These are phyloP conservation scores for Enteromius paludinosus DNA, from an alignment of 2,797 vertebrate species.

Conservation along the genomic window DNA sequence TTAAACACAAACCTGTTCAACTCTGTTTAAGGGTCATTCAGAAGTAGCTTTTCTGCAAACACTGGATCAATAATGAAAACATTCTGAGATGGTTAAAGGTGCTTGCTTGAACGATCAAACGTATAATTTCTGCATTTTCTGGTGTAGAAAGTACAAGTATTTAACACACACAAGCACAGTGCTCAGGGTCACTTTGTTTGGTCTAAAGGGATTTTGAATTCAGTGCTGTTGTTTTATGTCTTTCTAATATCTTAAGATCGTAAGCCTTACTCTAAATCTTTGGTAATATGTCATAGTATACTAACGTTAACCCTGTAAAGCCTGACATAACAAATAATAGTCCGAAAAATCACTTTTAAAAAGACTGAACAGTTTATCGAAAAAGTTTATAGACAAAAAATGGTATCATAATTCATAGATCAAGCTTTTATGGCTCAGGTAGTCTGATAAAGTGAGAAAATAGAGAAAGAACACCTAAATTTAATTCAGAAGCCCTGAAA, in stretches of 20 bases:
- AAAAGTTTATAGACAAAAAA: background rate
- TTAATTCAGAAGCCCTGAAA: background rate
- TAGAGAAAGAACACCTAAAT: background rate
- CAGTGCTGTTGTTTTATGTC: background rate
- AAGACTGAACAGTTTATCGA: background rate
- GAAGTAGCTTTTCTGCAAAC: slow-evolving; percentile 57
- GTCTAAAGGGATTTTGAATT: background rate
- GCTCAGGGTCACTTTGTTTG: background rate
- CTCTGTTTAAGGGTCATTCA: slow-evolving; percentile 48
- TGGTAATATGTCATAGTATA: background rate
- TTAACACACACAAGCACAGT: background rate
- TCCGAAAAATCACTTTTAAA: background rate
- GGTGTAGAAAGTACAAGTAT: background rate
- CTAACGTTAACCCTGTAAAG: background rate
- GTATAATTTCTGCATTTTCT: slow-evolving; percentile 10
- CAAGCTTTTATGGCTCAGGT: background rate
- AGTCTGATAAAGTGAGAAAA: background rate
- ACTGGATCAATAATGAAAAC: slow-evolving; percentile 51
- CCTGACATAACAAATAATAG: background rate
- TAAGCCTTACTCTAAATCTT: background rate
- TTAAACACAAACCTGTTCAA: slow-evolving; percentile 25
- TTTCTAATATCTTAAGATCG: slow-evolving; percentile 11
- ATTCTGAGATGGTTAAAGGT: slow-evolving; percentile 51
- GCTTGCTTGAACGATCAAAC: slow-evolving; percentile 40
- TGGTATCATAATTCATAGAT: background rate